Evolutionary conservation across 2,888 invertebrate genomes (phyloP).

Genomic region (Cabera pusaria): DNA sequence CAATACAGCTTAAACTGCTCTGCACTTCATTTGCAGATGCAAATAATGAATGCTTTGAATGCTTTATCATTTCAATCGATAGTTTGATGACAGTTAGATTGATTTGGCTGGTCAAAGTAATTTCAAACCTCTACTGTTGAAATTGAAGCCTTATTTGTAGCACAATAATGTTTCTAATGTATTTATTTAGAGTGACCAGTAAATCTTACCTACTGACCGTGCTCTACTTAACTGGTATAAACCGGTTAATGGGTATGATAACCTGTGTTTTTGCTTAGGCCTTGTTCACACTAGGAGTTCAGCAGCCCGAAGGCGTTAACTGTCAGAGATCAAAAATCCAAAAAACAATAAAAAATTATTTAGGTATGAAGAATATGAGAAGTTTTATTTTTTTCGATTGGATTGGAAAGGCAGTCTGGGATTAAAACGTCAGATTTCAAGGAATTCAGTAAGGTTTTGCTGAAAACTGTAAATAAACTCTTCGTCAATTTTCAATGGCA

Average conservation of each 20-base stretch:
- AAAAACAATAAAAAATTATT: no score
- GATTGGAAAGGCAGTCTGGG: no score
- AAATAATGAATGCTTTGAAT: constrained; percentile 29
- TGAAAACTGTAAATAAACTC: no score
- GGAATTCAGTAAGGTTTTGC: no score
- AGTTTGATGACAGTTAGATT: constrained; percentile 51
- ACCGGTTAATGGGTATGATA: constrained; percentile 20
- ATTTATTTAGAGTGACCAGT: constrained; percentile 25
- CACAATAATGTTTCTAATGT: constrained; percentile 32
- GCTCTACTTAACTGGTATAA: constrained; percentile 38
- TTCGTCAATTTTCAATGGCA: no score
- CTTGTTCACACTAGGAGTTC: no score
- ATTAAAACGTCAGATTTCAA: no score
- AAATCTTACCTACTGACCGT: constrained; percentile 53
- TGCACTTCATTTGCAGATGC: constrained; percentile 1
- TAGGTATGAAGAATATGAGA: no score
- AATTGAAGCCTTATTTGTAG: constrained; percentile 30
- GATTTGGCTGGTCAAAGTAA: constrained; percentile 44
- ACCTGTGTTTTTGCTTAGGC: constrained; percentile 30
- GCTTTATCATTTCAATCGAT: constrained; percentile 38
- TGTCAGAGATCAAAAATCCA: no score
- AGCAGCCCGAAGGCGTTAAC: no score
- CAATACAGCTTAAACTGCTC: constrained; percentile 6
- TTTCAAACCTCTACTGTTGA: constrained; percentile 34
- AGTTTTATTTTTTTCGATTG: no score